Evolutionary conservation across 1,140 invertebrate species (phyloP).

Genomic region (Lepidurus couesii): DNA sequence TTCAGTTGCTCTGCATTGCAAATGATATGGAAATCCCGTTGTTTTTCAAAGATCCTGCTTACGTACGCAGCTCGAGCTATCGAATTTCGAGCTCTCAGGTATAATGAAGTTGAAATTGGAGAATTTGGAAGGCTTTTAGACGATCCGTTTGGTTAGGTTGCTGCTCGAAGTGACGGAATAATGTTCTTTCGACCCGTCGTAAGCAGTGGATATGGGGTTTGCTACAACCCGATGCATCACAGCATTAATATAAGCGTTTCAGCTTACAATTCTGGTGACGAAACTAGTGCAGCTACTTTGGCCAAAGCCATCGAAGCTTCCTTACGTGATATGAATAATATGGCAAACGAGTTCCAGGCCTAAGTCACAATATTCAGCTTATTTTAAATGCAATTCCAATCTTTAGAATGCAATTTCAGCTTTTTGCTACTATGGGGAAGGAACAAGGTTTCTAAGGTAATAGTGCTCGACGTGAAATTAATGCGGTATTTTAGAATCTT

Average conservation of each 20-base stretch:
- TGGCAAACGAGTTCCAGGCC: constrained; percentile 48
- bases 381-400: too few species aligned
- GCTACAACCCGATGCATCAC: constrained; percentile 71
- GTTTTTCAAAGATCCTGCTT: constrained; percentile 67
- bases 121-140: background rate
- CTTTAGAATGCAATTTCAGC: too few species aligned
- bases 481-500: too few species aligned
- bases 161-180: constrained; percentile 63
- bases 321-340: constrained; percentile 57
- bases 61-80: constrained; percentile 63
- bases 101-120: constrained; percentile 35
- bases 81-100: constrained; percentile 84
- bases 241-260: constrained; percentile 60
- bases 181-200: constrained; percentile 76
- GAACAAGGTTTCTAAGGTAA: too few species aligned
- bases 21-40: constrained; percentile 64
- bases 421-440: too few species aligned
- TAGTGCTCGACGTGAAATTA: too few species aligned
- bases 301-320: constrained; percentile 52
- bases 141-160: constrained; percentile 51
- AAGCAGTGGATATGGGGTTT: constrained; percentile 71
- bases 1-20: constrained; percentile 73
- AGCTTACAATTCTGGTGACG: constrained; percentile 54
- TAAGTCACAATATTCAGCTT: constrained; percentile 48
- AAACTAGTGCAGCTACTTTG: constrained; percentile 53